phyloP scores from a whole-genome alignment of 2,888 invertebrate genomes.

The Xestia xanthographa region DNA sequence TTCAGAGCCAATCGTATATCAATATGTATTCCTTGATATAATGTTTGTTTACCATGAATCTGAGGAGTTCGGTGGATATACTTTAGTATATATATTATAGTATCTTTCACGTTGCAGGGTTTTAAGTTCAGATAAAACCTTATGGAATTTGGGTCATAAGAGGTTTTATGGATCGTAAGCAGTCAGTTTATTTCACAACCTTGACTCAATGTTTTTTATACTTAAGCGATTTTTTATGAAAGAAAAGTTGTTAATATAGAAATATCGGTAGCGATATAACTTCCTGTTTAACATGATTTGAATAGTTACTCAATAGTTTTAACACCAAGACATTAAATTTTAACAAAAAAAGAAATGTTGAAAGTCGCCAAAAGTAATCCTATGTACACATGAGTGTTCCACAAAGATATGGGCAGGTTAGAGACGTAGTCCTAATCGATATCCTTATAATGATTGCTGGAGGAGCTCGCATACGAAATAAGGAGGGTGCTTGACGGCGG shows the following conservation, averaged over 20 bases:
- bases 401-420: constrained; percentile 89
- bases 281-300: background rate
- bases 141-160: constrained; percentile 24
- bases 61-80: background rate
- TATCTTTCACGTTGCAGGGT: constrained; percentile 7
- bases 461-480: constrained; percentile 91
- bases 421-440: constrained; percentile 90
- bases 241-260: background rate
- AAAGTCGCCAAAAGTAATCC: constrained; percentile 74
- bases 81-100: constrained; percentile 21
- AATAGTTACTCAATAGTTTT: constrained; percentile 9
- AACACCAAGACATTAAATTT: constrained; percentile 31
- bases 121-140: constrained; percentile 12
- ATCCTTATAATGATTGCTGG: constrained; percentile 91
- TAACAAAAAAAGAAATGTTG: constrained; percentile 55
- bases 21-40: constrained; percentile 57
- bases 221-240: background rate
- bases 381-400: constrained; percentile 85
- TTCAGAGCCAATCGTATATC: constrained; percentile 66
- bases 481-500: constrained; percentile 89
- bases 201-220: constrained; percentile 8
- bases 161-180: constrained; percentile 39
- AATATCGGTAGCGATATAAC: background rate
- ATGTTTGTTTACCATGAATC: constrained; percentile 56
- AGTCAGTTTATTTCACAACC: constrained; percentile 37